A percentile compares a stretch with the other conserved stretches of the same genome.
phyloP scores from a whole-genome alignment of 2,113 vertebrate species.

The Heliornis fulica region DNA sequence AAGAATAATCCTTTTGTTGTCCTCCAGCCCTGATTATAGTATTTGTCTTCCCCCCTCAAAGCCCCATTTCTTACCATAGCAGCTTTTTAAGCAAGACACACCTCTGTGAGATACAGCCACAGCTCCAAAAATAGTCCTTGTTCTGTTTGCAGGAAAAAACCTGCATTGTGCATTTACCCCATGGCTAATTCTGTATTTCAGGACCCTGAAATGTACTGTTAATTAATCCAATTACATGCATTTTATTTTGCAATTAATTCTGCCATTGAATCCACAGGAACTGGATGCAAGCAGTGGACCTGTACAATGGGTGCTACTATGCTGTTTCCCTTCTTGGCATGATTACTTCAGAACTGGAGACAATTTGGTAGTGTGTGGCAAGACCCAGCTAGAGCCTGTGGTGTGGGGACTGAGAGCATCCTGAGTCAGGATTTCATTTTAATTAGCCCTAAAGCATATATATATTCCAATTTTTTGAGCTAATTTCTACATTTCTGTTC shows the following conservation, averaged over 20 bases:
- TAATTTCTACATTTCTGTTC: background rate
- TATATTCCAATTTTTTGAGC: background rate
- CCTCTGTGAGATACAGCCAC: background rate
- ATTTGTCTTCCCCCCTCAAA: constrained; percentile 20
- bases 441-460: background rate
- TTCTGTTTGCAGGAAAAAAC: background rate
- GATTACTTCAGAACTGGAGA: background rate
- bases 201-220: background rate
- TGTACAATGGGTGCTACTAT: background rate
- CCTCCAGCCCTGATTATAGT: constrained; percentile 2
- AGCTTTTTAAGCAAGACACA: background rate
- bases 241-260: background rate
- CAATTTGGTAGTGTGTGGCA: background rate
- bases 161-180: background rate
- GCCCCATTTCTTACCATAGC: background rate
- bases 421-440: background rate
- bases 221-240: constrained; percentile 23
- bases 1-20: constrained; percentile 49
- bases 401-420: background rate
- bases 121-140: constrained; percentile 2
- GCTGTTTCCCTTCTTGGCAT: background rate
- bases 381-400: background rate
- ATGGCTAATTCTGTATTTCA: background rate
- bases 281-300: background rate
- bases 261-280: background rate